Base-by-base conservation (phyloP, 2,797 vertebrate genomes). In the Psittacula echo region DNA sequence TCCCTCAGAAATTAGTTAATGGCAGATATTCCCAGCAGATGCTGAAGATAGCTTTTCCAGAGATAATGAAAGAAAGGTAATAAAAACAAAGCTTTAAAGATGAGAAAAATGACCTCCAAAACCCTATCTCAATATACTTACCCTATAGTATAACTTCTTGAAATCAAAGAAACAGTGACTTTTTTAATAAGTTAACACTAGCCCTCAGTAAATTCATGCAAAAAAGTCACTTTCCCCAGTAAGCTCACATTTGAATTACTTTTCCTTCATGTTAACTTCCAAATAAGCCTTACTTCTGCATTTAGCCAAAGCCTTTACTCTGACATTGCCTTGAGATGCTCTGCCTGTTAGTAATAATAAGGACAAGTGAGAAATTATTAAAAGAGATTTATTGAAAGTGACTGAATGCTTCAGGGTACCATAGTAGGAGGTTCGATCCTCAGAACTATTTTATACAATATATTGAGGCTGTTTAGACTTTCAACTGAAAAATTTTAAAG, bases 381-480 rank as follows among this genome's bases (percentile, higher is more conserved):
- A 73, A 90, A 92, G 94, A 92, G 94, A 97, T 95, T 95, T 94
- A 97, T 95, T 95, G 94, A 95, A 95, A 96, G 91, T 86, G 94
- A 96, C 91, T 96, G 92, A 94, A 91, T 93, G 90, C 86, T 93
- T 87, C 83, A 86, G 94, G 92, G 92, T 71, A 66, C 91, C 67
- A 29, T 73, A 54, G 89, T 77, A 86, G 94, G 90, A 96, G 87
- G 79, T 78, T 95, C 70, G 75, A 74, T 94, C 78, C 95, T 96
- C 87, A 72, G 93, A 96, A 94, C 76, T 83, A 90, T 96, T 96
- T 97, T 70, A 64, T 73, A 26, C 50, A 92, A 86, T 77, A 71
- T 85, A 96, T 83, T 88, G 92, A 94, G 89, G 76, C 85, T 95
- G 81, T 93, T 96, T 91, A 95, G 94, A 68, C 80, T 94, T 97